Conservation (phyloP, 2,113 vertebrate species). For the Lagopus muta region DNA sequence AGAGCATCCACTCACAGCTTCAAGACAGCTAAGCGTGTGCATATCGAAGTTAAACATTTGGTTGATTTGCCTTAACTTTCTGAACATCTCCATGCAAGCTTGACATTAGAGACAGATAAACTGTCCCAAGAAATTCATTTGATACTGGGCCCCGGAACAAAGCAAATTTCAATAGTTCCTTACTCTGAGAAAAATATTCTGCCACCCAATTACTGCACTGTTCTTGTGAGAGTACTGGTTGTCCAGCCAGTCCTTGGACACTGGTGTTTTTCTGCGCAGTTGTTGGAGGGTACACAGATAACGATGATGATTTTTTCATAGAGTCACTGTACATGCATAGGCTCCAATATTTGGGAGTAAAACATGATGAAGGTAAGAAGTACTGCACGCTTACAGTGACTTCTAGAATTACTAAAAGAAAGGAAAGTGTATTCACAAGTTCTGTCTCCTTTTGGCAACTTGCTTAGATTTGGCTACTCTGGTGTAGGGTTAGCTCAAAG, state of each 20-base stretch:
- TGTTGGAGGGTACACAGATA: background rate
- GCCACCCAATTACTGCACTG: background rate
- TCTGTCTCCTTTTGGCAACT: background rate
- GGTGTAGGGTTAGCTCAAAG: background rate
- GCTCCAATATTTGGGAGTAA: background rate
- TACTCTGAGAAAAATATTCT: background rate
- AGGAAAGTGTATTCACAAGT: background rate
- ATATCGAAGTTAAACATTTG: background rate
- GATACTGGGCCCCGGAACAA: background rate
- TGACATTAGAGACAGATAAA: conserved; percentile 4
- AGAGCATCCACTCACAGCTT: conserved; percentile 40
- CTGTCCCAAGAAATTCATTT: conserved; percentile 11
- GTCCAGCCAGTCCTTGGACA: background rate
- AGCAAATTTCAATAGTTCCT: background rate
- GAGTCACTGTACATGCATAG: background rate
- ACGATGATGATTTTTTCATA: background rate
- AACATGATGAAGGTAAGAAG: background rate
- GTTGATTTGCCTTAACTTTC: conserved; percentile 12
- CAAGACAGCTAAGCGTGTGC: conserved; percentile 25
- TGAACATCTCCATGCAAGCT: background rate
- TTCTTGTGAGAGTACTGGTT: background rate
- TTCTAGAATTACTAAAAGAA: background rate
- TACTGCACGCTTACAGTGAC: background rate
- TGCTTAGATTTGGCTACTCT: background rate
- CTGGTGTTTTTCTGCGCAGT: background rate